Conservation (phyloP, 2,888 invertebrate genomes). For the Polydrusus pterygomalis region DNA sequence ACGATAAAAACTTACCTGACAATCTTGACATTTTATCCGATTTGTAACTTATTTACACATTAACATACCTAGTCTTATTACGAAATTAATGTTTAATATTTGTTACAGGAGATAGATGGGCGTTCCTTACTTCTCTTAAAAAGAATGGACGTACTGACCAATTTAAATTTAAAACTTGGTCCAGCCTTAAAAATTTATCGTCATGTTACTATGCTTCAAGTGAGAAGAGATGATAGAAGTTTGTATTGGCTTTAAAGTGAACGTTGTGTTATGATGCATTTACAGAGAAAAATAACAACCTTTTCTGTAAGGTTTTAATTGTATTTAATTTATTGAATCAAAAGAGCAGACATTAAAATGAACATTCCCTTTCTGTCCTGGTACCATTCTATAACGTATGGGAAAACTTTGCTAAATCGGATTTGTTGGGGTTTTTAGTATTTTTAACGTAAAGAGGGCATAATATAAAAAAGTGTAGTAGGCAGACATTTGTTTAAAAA, state of each 20-base stretch:
- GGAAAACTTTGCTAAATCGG: too few species aligned
- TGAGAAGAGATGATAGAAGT: slow-evolving; percentile 82
- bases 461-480: too few species aligned
- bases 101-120: slow-evolving; percentile 91
- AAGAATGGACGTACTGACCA: slow-evolving; percentile 87
- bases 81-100: background rate
- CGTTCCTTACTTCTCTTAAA: slow-evolving; percentile 88
- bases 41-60: too few species aligned
- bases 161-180: slow-evolving; percentile 88
- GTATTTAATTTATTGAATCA: too few species aligned
- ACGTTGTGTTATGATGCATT: background rate
- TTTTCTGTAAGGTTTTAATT: too few species aligned
- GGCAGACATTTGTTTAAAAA: too few species aligned
- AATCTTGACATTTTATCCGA: too few species aligned
- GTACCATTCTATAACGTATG: too few species aligned
- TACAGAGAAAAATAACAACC: background rate
- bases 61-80: background rate
- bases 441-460: too few species aligned
- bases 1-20: too few species aligned
- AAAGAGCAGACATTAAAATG: background rate
- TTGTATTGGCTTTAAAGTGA: slow-evolving; percentile 80
- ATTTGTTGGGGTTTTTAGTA: too few species aligned
- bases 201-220: slow-evolving; percentile 82
- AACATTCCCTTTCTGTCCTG: too few species aligned
- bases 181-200: slow-evolving; percentile 73